Conservation (phyloP, 1,140 invertebrate genomes). For the Paracyclopina nana region DNA sequence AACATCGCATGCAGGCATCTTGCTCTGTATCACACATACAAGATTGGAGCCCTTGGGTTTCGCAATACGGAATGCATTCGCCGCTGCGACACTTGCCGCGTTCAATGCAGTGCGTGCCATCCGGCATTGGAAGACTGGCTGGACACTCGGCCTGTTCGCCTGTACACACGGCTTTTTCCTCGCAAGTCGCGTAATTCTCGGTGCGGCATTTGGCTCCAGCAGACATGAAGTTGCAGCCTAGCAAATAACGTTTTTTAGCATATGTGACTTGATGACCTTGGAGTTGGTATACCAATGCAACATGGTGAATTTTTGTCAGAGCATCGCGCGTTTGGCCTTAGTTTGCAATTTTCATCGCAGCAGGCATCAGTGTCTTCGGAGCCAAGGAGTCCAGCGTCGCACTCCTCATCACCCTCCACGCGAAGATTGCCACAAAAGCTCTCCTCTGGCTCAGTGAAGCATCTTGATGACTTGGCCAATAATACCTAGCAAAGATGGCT, state of each 20-base stretch:
- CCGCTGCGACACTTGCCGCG: slow-evolving; percentile 63
- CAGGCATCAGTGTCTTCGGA: slow-evolving; percentile 77
- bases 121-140: slow-evolving; percentile 59
- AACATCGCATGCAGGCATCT: slow-evolving; percentile 72
- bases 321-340: slow-evolving; percentile 63
- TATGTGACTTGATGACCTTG: neutral
- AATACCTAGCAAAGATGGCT: slow-evolving; percentile 35
- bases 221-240: slow-evolving; percentile 55
- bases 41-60: slow-evolving; percentile 69
- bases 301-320: slow-evolving; percentile 88
- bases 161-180: slow-evolving; percentile 56
- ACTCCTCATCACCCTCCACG: slow-evolving; percentile 83
- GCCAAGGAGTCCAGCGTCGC: slow-evolving; percentile 73
- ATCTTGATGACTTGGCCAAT: slow-evolving; percentile 67
- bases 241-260: neutral
- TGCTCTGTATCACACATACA: slow-evolving; percentile 81
- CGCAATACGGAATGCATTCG: slow-evolving; percentile 75
- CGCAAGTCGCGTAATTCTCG: slow-evolving; percentile 67
- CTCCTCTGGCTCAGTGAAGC: slow-evolving; percentile 82
- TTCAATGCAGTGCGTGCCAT: slow-evolving; percentile 66
- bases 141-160: slow-evolving; percentile 49
- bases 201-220: slow-evolving; percentile 52
- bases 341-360: slow-evolving; percentile 76
- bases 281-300: slow-evolving; percentile 46
- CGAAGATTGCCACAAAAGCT: slow-evolving; percentile 81